Evolutionary conservation across 2,888 invertebrate species (phyloP), one percentile per base, ranked within the genome.

Genomic region (Lissonota sp.): DNA sequence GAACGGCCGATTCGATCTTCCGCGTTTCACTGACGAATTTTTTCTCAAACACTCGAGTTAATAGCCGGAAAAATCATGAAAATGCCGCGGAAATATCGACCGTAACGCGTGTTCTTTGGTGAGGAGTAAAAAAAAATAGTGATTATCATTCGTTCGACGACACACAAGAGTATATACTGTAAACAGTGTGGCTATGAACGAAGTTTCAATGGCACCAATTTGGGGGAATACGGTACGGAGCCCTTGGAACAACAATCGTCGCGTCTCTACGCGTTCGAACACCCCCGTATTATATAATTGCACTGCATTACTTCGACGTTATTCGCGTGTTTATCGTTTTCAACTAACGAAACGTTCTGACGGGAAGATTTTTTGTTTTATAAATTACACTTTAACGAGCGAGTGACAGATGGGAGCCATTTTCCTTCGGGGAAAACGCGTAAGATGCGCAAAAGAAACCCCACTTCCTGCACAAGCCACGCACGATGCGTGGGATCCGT

Each of bases 321-420:
- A 44, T 37, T 69, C 44, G 37, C 26, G 8, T 62, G 62, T 62
- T 62, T 67, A 62, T 14, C 60, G 62, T 69, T n/a, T n/a, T 44
- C 26, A 49, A 73, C 49, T 7, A 40, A n/a, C 62, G 51, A 67
- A 14, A 71, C 44, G 49, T 55, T 62, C 60, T 14, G 66, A 57
- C 14, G 46, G 46, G 39, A 39, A 53, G 14, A 64, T 53, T 55
- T 57, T 72, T 42, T 70, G 58, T 74, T 82, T 83, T 83, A 83
- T 57, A 57, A 87, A 83, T 84, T 83, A 85, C 80, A 86, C 85
- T 87, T 84, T 84, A 60, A 79, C 80, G 84, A 86, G 76, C 83
- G 85, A 87, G 83, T 90, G 91, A 90, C 91, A 91, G 91, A 89
- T 89, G 90, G 90, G 86, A 85, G 90, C 91, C 91, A 91, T 91